phyloP scores from a whole-genome alignment of 2,113 vertebrate genomes.

The Oophaga pumilio region DNA sequence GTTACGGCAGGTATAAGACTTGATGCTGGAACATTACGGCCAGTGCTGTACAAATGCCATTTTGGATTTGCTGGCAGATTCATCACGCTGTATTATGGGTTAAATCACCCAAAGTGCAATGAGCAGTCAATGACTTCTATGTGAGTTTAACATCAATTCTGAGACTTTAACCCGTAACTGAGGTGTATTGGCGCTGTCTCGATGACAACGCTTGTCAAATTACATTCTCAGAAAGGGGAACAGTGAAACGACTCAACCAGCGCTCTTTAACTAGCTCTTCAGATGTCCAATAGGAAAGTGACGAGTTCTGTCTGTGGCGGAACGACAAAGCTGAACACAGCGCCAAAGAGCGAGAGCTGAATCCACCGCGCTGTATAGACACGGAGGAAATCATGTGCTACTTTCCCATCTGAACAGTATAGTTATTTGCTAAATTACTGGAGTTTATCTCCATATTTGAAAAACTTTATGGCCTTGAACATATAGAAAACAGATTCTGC shows the following conservation, averaged over 20 bases:
- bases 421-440: background rate
- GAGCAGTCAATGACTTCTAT: constrained; percentile 33
- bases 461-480: background rate
- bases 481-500: background rate
- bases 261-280: constrained; percentile 20
- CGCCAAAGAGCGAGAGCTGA: background rate
- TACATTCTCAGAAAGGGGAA: constrained; percentile 15
- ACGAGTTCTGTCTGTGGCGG: background rate
- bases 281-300: constrained; percentile 14
- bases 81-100: constrained; percentile 30
- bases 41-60: background rate
- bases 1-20: background rate
- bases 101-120: constrained; percentile 34
- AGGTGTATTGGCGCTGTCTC: constrained; percentile 6
- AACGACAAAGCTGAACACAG: background rate
- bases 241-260: constrained; percentile 25
- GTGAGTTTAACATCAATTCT: constrained; percentile 28
- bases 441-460: background rate
- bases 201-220: constrained; percentile 31
- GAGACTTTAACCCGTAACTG: constrained; percentile 35
- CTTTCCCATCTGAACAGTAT: background rate
- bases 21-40: background rate
- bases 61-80: constrained; percentile 11
- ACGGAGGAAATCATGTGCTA: too few species aligned
- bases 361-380: background rate